Conservation (phyloP, 2,113 vertebrate genomes). For the Vombatus ursinus region DNA sequence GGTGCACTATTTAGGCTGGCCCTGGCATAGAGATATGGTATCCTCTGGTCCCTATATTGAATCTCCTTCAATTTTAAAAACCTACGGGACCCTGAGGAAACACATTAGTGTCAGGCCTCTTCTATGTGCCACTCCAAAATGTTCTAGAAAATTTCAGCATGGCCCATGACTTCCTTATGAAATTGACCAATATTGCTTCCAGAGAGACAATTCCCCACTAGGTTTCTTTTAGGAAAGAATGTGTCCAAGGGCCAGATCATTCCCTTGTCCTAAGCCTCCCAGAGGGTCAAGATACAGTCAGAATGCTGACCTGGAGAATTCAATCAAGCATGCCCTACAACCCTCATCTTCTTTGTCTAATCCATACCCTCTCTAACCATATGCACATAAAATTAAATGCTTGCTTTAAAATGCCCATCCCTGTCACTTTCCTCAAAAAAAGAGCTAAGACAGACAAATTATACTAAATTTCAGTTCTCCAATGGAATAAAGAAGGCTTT, state of each 20-base stretch:
- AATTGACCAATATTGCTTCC: neutral
- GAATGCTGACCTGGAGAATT: neutral
- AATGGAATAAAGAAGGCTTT: neutral
- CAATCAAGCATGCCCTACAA: neutral
- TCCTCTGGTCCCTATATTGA: no score
- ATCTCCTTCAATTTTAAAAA: no score
- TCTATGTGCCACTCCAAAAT: neutral
- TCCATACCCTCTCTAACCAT: neutral
- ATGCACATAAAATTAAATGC: neutral
- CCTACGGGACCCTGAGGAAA: no score
- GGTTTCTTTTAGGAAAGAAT: neutral
- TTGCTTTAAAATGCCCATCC: neutral
- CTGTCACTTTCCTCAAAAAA: neutral
- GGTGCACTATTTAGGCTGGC: no score
- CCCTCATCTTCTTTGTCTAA: neutral
- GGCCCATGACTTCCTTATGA: neutral
- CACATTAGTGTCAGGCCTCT: neutral
- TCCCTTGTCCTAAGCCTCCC: neutral
- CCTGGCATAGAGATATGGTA: no score
- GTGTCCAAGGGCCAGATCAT: neutral
- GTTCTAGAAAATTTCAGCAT: conserved; percentile 3
- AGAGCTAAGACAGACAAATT: neutral
- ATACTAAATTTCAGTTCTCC: neutral
- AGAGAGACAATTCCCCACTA: no score
- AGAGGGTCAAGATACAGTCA: neutral